Evolutionary conservation across 2,888 invertebrate species (phyloP).

Genomic region (Drepanosiphum platanoidis): DNA sequence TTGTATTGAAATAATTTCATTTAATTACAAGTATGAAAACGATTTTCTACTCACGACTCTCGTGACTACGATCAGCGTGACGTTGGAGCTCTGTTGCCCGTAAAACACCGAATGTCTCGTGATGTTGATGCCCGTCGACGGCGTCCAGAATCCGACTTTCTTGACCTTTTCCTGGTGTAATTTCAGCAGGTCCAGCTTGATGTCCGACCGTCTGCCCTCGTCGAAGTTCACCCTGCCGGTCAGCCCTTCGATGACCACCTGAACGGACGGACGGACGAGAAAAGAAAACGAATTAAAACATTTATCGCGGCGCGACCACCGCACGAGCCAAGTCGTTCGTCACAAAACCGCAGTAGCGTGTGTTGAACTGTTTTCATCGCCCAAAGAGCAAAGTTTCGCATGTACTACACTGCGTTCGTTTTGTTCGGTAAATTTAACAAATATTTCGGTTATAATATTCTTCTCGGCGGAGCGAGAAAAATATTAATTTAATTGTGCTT

Average conservation of each 20-base stretch:
- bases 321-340: neutral
- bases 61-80: constrained; percentile 89
- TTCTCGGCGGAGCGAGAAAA: too few species aligned
- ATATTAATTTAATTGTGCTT: too few species aligned
- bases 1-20: too few species aligned
- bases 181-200: constrained; percentile 86
- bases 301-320: neutral
- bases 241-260: constrained; percentile 85
- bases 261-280: too few species aligned
- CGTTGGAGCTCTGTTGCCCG: constrained; percentile 83
- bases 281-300: constrained; percentile 19
- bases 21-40: too few species aligned
- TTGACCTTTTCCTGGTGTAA: constrained; percentile 80
- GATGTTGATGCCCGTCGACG: constrained; percentile 79
- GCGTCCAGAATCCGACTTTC: constrained; percentile 86
- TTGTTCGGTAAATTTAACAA: too few species aligned
- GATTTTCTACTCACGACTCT: constrained; percentile 75
- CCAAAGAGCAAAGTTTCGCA: too few species aligned
- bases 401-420: too few species aligned
- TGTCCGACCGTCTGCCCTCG: constrained; percentile 83
- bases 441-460: too few species aligned
- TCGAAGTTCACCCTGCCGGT: constrained; percentile 89
- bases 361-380: too few species aligned
- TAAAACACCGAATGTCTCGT: constrained; percentile 88
- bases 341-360: neutral